Evolutionary conservation across 2,888 invertebrate genomes (phyloP), one percentile per base, ranked within the genome.

Genomic region (Brenthis hecate): DNA sequence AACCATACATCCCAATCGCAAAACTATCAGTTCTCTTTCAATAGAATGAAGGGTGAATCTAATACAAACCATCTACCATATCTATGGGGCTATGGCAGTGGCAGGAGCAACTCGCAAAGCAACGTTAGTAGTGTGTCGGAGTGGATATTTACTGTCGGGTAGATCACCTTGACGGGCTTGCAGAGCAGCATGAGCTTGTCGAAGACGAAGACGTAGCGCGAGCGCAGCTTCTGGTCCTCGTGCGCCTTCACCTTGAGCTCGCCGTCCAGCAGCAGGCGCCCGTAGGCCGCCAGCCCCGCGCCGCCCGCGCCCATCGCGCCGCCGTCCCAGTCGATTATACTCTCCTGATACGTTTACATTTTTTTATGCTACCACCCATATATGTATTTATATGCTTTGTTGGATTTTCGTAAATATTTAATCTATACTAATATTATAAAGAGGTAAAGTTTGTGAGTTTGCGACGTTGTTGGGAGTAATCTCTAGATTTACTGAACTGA

Each of bases 161-260:
- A 70, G 65, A 72, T 89, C 83, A 96, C 96, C 94, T 96, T 95
- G 53, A 95, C 94, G 13, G 96, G 94, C 89, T 98, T 98, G 89
- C 98, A 98, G 85, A 98, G 96, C 81, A 99, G 95, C 93, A 99
- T 96, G 73, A 98, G 97, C 93, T 98, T 98, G 89, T 99, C 99
- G 88, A 99, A 99, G 69, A 99, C 96, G 92, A 99, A 99, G 43
- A 98, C 97, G 87, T 99, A 99, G 85, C 99, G 94, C 61, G 95
- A 94, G 82, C 96, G 95, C 14, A 96, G 93, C 86, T 97, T 97
- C 86, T 97, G 98, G 88, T 97, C 97, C 81, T 96, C 96, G 84
- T 98, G 98, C 63, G 96, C 96, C 86, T 97, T 96, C 51, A 99
- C 97, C 91, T 97, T 96, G 53, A 99, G 94, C 88, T 99, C 99